Base-by-base conservation (phyloP, 2,888 invertebrate species). In the Mythimna pallens region DNA sequence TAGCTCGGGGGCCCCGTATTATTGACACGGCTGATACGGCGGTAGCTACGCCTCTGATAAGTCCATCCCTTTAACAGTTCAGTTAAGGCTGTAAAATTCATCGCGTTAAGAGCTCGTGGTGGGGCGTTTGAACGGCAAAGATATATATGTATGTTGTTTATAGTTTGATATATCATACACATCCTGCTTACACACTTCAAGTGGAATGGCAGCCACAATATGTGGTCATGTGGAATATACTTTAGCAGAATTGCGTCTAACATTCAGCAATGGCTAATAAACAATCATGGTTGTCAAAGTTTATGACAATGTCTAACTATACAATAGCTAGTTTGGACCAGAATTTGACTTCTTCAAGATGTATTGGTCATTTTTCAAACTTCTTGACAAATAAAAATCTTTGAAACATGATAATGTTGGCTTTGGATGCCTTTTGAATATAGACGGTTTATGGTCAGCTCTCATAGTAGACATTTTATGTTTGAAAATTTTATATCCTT, bases 321-420 rank as follows among this genome's bases (percentile, higher is more conserved):
- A 74, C 36, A 65, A 65, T 50, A 8, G 54, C 43, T 61, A 14
- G 47, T 47, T 65, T 47, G 25, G 20, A 1, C 10, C 17, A n/a
- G 34, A 17, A 17, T 25, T 17, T 34, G 6, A n/a, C 2, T 20
- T 58, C 5, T 34, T 10, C 4, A 9, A 34, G 25, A 43, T 40
- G 7, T 25, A 61, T 54, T 73, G 55, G 7, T 4, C 12, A 55
- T 36, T 40, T 9, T 57, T 36, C 12, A 30, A 57, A 57, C n/a
- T 30, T 36, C 17, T 12, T 55, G 14, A 9, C 52, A 17, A 25
- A 59, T 30, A 9, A 1, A 14, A 20, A 40, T 4, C 57, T 10
- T n/a, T 8, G 34, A 52, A 22, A 34, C 20, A 6, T 17, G 50
- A n/a, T 58, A 43, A 52, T 34, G 14, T 22, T 34, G 30, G 6